Base-by-base conservation (phyloP, 35 echinoderm and acorn worm genomes). In the Heliocidaris erythrogramma region DNA sequence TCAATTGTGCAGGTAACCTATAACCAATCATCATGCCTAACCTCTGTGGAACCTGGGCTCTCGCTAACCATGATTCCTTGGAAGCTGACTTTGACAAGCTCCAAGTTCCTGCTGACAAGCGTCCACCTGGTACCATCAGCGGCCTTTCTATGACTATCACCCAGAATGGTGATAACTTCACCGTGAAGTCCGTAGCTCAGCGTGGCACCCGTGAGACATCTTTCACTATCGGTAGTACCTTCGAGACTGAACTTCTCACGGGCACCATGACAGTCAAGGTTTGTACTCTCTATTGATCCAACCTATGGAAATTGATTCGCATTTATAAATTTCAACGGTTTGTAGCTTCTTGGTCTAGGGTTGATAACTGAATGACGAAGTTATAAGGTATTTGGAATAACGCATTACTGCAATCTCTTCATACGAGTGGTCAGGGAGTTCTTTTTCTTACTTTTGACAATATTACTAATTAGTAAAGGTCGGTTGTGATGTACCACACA, bases 131-230 rank as follows among this genome's bases (percentile, higher is more conserved):
- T 9, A 60, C 86, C 21, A 89, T 95, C 47, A 53, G 60, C 17
- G 93, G 93, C 4, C 92, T 96, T 30, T 49, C 42, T 13, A 48
- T 97, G 12, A 85, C 60, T 13, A 97, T 97, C 48, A 90, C 30
- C 5, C 97, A 97, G 84, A 31, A 96, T 93, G 97, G 97, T 27
- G 94, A 97, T 90, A 94, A 85, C 94, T 97, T 97, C 95, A 95
- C 48, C 30, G 94, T 97, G 86, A 96, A 78, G 7, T 94, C 95
- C 88, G 93, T 88, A 24, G 94, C 95, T 50, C 88, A 84, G 48
- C 94, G 93, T 18, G 95, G 97, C 30, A 95, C 93, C 48, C 88
- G 93, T 5, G 95, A 61, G 30, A 92, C 50, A 59, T 42, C 32
- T 59, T 96, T 97, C 95, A 93, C 96, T 87, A 94, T 97, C 21